Base-by-base conservation (phyloP, 1,140 invertebrate genomes). In the Solen grandis region DNA sequence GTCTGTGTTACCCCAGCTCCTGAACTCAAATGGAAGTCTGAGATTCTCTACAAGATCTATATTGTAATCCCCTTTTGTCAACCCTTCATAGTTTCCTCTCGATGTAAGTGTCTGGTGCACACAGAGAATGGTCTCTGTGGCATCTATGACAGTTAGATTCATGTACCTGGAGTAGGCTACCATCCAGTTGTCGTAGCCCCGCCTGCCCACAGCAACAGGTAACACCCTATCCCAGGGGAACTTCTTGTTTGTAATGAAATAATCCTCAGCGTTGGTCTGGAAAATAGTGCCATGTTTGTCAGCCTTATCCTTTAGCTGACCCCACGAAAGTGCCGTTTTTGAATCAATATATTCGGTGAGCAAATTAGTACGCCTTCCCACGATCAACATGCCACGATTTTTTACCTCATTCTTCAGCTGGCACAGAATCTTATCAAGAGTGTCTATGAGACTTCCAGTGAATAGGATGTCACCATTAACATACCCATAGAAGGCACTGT, bases 161-260 rank as follows among this genome's bases (percentile, higher is more conserved):
- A 36, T 60, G 27, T 72, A 63, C 5, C 84, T 65, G 1, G 86
- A 81, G 52, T 84, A 81, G 13, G 84, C 60, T 0, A 88, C 83
- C 14, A 89, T 54, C 77, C 83, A 89, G 59, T 89, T 89, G 70
- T 89, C 88, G 68, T 89, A 89, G 2, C 75, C 86, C 1, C 66
- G 52, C 19, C 87, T 73, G n/a, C 88, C 88, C 31, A 89, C 82
- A 29, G 85, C 88, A 16, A 89, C 76, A 8, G 84, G 85, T 31
- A 85, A 83, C 31, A 88, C 69, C n/a, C 14, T 54, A 8, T 85
- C 41, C 88, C 87, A 89, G 5, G 86, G 86, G 82, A 83, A 89
- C 36, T n/a, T 41, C 35, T 36, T 55, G 52, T 83, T 63, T 25
- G 86, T 86, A 5, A 89, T 83, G 65, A 89, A 89, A 66, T 85